Evolutionary conservation across 2,797 vertebrate genomes (phyloP).

Genomic region (Eospalax fontanierii): DNA sequence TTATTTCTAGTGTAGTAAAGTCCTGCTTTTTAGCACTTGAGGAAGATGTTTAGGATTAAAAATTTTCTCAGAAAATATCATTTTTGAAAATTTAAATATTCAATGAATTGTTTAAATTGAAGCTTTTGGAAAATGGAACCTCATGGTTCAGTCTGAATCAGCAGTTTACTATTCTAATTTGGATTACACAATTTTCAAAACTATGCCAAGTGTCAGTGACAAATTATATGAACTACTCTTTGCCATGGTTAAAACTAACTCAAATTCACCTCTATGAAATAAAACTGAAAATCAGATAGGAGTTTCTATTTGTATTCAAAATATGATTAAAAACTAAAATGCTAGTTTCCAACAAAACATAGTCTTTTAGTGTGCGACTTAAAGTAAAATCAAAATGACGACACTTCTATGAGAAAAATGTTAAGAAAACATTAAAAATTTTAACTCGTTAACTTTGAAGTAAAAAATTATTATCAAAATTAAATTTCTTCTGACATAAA

Average conservation of each 20-base stretch:
- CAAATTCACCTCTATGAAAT: slow-evolving; percentile 58
- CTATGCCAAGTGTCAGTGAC: slow-evolving; percentile 38
- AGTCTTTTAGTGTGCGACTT: slow-evolving; percentile 26
- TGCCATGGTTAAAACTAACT: slow-evolving; percentile 37
- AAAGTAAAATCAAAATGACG: slow-evolving; percentile 37
- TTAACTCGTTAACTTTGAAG: slow-evolving; percentile 59
- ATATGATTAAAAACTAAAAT: slow-evolving; percentile 68
- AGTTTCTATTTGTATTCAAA: slow-evolving; percentile 72
- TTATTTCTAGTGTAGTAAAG: slow-evolving; percentile 73
- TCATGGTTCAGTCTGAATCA: slow-evolving; percentile 79
- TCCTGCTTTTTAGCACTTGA: slow-evolving; percentile 78
- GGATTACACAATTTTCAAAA: slow-evolving; percentile 28
- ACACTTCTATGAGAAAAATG: slow-evolving; percentile 28
- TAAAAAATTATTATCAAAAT: slow-evolving; percentile 47
- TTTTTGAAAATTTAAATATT: slow-evolving; percentile 68
- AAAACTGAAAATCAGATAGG: slow-evolving; percentile 40
- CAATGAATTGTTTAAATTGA: slow-evolving; percentile 78
- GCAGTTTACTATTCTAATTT: slow-evolving; percentile 63
- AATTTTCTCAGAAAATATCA: slow-evolving; percentile 78
- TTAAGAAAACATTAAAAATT: slow-evolving; percentile 68
- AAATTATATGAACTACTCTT: slow-evolving; percentile 56
- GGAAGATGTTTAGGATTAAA: slow-evolving; percentile 67
- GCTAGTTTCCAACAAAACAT: slow-evolving; percentile 53
- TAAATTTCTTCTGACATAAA: slow-evolving; percentile 39
- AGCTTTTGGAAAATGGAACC: slow-evolving; percentile 61